phyloP scores from a whole-genome alignment of 2,797 vertebrate genomes.

The Pangasius krempfi region DNA sequence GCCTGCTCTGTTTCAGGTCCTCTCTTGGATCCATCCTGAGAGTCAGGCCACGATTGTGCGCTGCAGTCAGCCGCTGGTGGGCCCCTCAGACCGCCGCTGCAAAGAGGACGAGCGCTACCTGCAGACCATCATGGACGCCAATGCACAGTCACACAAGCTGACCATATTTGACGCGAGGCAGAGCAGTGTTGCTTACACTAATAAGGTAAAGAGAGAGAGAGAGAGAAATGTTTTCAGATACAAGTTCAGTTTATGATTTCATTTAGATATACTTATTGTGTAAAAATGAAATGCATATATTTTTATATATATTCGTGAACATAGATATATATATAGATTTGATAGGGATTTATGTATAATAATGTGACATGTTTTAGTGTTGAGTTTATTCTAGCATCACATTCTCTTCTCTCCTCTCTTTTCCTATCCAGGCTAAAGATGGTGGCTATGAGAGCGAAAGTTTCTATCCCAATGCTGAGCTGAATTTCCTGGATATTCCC shows the following conservation, averaged over 20 bases:
- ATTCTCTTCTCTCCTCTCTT: background rate
- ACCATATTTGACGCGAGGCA: conserved; percentile 93
- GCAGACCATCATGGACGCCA: conserved; percentile 96
- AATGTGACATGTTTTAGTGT: background rate
- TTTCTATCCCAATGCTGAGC: conserved; percentile 89
- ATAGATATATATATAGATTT: background rate
- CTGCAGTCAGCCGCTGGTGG: conserved; percentile 91
- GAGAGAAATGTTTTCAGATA: background rate
- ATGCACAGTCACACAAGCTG: conserved; percentile 96
- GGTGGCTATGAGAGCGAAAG: conserved; percentile 91
- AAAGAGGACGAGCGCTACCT: conserved; percentile 94
- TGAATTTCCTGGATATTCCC: conserved; percentile 92
- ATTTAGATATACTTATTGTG: background rate
- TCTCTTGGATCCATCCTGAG: conserved; percentile 98
- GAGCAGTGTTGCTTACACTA: conserved; percentile 87
- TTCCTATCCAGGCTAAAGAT: conserved; percentile 82
- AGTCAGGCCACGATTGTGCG: conserved; percentile 91
- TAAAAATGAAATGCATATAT: background rate
- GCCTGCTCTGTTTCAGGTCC: conserved; percentile 74
- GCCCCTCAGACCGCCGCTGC: conserved; percentile 88
- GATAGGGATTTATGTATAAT: background rate
- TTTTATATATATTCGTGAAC: background rate
- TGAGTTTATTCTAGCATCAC: background rate
- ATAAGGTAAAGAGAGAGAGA: conserved; percentile 79
- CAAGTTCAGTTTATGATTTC: background rate